A percentile compares a stretch with the other conserved stretches of the same genome.
These are phyloP conservation scores for Poecilobothrus nobilitatus DNA, from an alignment of 2,888 invertebrate species.

Conservation along the genomic window DNA sequence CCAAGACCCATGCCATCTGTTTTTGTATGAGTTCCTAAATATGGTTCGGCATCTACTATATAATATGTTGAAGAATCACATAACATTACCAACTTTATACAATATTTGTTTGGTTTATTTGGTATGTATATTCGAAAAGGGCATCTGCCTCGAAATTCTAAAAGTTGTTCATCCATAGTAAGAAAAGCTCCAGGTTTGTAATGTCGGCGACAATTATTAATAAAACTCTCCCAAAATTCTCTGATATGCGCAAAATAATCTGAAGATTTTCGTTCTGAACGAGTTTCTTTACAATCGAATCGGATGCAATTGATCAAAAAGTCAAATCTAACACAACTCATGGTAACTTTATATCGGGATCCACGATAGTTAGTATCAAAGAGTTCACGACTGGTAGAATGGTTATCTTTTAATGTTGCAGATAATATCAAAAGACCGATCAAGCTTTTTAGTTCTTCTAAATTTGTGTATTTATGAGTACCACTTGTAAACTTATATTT, in stretches of 20 bases:
- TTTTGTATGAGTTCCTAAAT: slow-evolving; percentile 21
- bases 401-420: too few species aligned
- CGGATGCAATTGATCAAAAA: too few species aligned
- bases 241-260: slow-evolving; percentile 15
- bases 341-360: too few species aligned
- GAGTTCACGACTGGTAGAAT: too few species aligned
- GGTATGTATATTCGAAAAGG: slow-evolving; percentile 18
- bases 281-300: too few species aligned
- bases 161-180: slow-evolving; percentile 23
- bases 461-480: too few species aligned
- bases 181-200: slow-evolving; percentile 21
- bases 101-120: slow-evolving; percentile 21
- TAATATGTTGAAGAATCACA: slow-evolving; percentile 23
- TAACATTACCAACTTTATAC: slow-evolving; percentile 18
- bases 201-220: slow-evolving; percentile 21
- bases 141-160: slow-evolving; percentile 21
- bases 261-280: not conserved
- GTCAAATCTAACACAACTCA: too few species aligned
- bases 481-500: too few species aligned
- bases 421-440: too few species aligned
- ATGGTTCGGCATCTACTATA: slow-evolving; percentile 22
- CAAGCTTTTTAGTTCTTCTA: too few species aligned
- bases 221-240: slow-evolving; percentile 20
- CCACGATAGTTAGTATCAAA: too few species aligned
- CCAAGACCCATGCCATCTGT: slow-evolving; percentile 18